phyloP scores from a whole-genome alignment of 1,140 invertebrate genomes.

The Diuraphis noxia region DNA sequence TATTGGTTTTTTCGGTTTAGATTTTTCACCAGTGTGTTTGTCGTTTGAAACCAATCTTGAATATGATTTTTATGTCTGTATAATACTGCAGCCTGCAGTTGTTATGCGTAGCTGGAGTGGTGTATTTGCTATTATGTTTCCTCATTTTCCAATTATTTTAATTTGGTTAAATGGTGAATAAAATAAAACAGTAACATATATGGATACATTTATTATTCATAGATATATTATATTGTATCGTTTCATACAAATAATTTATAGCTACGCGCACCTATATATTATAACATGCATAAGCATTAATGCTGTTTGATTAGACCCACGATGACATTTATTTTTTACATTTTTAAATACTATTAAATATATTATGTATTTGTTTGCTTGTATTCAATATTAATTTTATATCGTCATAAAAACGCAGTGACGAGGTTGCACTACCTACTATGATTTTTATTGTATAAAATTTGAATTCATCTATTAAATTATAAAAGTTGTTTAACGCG shows the following conservation, averaged over 20 bases:
- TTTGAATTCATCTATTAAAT: neutral
- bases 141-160: neutral
- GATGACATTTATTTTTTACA: neutral
- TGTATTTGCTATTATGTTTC: neutral
- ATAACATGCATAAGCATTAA: neutral
- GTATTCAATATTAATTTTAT: neutral
- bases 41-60: too few species aligned
- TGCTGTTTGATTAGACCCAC: neutral
- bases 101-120: too few species aligned
- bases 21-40: neutral
- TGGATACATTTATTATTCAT: neutral
- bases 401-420: neutral
- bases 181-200: neutral
- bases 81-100: too few species aligned
- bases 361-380: neutral
- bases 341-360: neutral
- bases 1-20: neutral
- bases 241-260: neutral
- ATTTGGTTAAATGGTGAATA: neutral
- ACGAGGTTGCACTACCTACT: neutral
- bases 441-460: constrained; percentile 6
- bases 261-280: neutral
- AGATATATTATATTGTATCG: neutral
- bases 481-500: neutral
- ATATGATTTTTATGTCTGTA: too few species aligned